These are phyloP conservation scores for Scolopax mira DNA, from an alignment of 2,113 vertebrate genomes.

Conservation along the genomic window DNA sequence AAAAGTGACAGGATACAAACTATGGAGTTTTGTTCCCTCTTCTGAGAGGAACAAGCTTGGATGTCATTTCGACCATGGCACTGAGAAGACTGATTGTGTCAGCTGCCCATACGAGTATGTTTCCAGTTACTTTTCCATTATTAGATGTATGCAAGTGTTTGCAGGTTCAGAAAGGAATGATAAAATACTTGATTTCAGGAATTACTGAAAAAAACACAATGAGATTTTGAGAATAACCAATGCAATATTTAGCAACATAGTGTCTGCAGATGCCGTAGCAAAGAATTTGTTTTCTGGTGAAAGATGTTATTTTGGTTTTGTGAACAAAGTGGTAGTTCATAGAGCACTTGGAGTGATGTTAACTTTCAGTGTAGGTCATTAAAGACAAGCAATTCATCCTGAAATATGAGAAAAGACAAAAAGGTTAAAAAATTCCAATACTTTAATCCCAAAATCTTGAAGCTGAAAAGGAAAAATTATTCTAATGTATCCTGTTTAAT, in stretches of 20 bases:
- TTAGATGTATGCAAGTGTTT: neutral
- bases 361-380: neutral
- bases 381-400: neutral
- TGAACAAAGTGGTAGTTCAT: neutral
- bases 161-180: neutral
- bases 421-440: neutral
- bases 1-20: neutral
- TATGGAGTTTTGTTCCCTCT: neutral
- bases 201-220: neutral
- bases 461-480: neutral
- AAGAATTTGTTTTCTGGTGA: neutral
- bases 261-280: neutral
- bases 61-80: neutral
- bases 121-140: neutral
- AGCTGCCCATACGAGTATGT: neutral
- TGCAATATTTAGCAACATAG: neutral
- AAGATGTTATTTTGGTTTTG: neutral
- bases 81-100: neutral
- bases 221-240: neutral
- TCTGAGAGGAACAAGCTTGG: neutral
- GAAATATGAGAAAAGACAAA: neutral
- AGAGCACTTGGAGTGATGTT: neutral
- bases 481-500: neutral
- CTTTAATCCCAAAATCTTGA: neutral
- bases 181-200: neutral